Percentiles rank a stretch among this genome's conserved stretches.
Evolutionary conservation across 2,888 invertebrate genomes (phyloP).

Genomic region (Timandra comae): DNA sequence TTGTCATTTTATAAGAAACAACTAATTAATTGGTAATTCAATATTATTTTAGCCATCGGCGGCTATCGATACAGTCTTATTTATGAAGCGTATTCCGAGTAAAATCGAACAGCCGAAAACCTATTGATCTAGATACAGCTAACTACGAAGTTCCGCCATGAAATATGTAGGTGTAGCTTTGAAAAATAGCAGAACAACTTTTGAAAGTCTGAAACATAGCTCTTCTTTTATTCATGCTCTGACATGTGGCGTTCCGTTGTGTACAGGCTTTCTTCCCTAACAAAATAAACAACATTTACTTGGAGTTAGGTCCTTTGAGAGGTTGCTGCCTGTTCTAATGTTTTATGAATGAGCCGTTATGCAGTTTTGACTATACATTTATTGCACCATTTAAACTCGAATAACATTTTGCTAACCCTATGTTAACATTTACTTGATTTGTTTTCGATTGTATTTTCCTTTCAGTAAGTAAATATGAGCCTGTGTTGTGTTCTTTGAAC

Average conservation of each 20-base stretch:
- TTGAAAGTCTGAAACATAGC: conserved; percentile 71
- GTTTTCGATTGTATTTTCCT: background rate
- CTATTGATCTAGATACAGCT: conserved; percentile 34
- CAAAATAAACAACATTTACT: conserved; percentile 75
- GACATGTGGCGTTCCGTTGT: conserved; percentile 72
- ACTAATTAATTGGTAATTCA: too few relatives aligned
- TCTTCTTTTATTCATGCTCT: conserved; percentile 74
- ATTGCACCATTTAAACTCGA: conserved; percentile 16
- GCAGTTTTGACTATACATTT: conserved; percentile 45
- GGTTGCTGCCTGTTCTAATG: conserved; percentile 54
- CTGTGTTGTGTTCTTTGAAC: conserved; percentile 35
- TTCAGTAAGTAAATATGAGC: conserved; percentile 4
- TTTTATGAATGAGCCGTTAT: conserved; percentile 69
- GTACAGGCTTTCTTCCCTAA: conserved; percentile 70
- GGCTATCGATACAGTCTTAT: too few relatives aligned
- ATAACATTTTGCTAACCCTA: background rate
- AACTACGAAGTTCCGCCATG: conserved; percentile 45
- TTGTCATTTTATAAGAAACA: too few relatives aligned
- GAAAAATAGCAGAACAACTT: conserved; percentile 66
- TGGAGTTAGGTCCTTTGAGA: conserved; percentile 71
- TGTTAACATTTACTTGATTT: background rate
- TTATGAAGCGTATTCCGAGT: too few relatives aligned
- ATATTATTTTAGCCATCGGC: too few relatives aligned
- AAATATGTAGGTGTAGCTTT: conserved; percentile 52
- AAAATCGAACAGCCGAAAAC: too few relatives aligned